These are phyloP conservation scores for Catocala nupta DNA, from an alignment of 2,888 invertebrate species.

Conservation along the genomic window DNA sequence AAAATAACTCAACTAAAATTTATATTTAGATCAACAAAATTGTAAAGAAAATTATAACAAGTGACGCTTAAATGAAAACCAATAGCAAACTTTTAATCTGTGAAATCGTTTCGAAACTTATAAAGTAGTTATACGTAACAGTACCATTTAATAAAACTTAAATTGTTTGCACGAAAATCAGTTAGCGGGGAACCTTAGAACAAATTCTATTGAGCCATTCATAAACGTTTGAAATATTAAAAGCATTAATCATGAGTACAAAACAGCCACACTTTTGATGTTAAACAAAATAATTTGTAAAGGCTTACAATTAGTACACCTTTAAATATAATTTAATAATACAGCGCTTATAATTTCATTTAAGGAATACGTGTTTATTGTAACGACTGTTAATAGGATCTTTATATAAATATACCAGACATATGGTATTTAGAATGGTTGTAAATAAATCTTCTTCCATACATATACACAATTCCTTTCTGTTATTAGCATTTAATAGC, in stretches of 20 bases:
- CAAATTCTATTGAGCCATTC: constrained; percentile 35
- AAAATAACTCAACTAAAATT: too few species aligned
- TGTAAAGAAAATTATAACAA: too few species aligned
- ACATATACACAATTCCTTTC: too few species aligned
- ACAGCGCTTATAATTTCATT: constrained; percentile 10
- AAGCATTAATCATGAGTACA: constrained; percentile 43
- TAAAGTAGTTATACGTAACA: neutral
- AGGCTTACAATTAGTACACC: constrained; percentile 7
- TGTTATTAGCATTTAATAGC: too few species aligned
- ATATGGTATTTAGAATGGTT: too few species aligned
- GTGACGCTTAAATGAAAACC: too few species aligned
- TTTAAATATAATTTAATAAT: constrained; percentile 17
- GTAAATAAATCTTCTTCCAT: too few species aligned
- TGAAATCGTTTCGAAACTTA: neutral
- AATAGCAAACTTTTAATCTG: too few species aligned
- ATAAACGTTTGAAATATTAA: constrained; percentile 42
- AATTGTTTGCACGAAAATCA: constrained; percentile 20
- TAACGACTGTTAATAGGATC: too few species aligned
- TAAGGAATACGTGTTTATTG: constrained; percentile 4
- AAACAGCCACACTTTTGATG: constrained; percentile 23
- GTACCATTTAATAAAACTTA: constrained; percentile 9
- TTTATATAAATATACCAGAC: too few species aligned
- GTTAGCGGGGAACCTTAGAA: constrained; percentile 21
- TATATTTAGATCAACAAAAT: too few species aligned
- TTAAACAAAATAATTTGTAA: constrained; percentile 34